These are phyloP conservation scores for Ophiodon elongatus DNA, from an alignment of 2,113 vertebrate species.

Conservation along the genomic window DNA sequence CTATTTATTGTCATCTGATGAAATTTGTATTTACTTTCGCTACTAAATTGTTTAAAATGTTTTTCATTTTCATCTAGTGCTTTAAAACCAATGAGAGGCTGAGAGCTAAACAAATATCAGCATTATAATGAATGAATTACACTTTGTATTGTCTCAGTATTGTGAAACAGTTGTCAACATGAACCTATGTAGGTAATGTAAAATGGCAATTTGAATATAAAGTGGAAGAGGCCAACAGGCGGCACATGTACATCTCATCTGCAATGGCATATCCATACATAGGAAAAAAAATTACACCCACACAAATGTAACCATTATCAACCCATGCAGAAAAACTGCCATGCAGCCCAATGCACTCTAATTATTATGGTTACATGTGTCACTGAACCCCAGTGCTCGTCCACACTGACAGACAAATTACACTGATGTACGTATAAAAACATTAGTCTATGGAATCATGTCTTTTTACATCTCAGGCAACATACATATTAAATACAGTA, in stretches of 20 bases:
- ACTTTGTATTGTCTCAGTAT: background rate
- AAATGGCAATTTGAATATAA: background rate
- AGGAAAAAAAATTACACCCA: constrained; percentile 7
- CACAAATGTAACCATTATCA: constrained; percentile 23
- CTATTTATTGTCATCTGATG: background rate
- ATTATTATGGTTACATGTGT: constrained; percentile 60
- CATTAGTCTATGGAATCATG: constrained; percentile 54
- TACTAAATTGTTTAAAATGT: background rate
- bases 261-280: background rate
- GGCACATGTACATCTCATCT: background rate
- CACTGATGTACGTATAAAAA: constrained; percentile 36
- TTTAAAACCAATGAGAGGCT: background rate
- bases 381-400: constrained; percentile 4
- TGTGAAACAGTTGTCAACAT: background rate
- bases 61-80: background rate
- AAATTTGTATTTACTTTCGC: background rate
- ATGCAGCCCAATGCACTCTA: constrained; percentile 21
- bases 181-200: background rate
- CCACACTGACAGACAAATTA: constrained; percentile 34
- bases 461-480: constrained; percentile 48
- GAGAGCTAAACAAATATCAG: background rate
- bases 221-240: constrained; percentile 1
- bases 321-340: constrained; percentile 48
- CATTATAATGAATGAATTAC: background rate
- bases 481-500: constrained; percentile 49